Evolutionary conservation across 2,888 invertebrate species (phyloP), one percentile per base, ranked within the genome.

Genomic region (Drosophila kuntzei): DNA sequence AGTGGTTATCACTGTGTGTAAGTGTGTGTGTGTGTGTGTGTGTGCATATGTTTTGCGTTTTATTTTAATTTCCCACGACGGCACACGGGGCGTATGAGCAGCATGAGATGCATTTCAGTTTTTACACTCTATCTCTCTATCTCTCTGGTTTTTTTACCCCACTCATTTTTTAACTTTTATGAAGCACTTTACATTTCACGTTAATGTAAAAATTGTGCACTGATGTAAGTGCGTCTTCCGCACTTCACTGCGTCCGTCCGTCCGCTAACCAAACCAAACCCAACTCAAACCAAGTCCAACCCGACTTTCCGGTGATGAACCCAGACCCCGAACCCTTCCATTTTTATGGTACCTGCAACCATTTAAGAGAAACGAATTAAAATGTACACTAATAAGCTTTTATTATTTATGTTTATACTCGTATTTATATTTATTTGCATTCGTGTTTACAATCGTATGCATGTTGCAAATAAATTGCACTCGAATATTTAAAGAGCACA

Each of bases 151-250:
- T 46, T 29, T 20, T 14, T 16, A 11, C 14, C 11, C 5, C 11
- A 1, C 14, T 46, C 37, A 4, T 41, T n/a, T 36, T 32, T 32
- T 57, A 6, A 20, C 41, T 32, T 34, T 20, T 18, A 11, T 29
- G 34, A 47, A 55, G 59, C 73, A 62, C 69, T 60, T 77, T 79
- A 71, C 70, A 66, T 80, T 85, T 75, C 50, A 72, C 72, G 69
- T 82, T 87, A 82, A 87, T 82, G 82, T 82, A 70, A 81, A 82
- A 82, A 89, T 86, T 89, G 85, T 89, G 89, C 85, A 89, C 69
- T 77, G 87, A 86, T 89, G 89, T 84, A 77, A 87, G 75, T 84
- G 81, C 87, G 81, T 87, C 85, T 84, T 81, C 81, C 79, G 71
- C 75, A 80, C 86, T 67, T 81, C 84, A 71, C 62, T 74, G 76